phyloP scores from a whole-genome alignment of 2,113 vertebrate genomes.

The Lasiurus borealis region DNA sequence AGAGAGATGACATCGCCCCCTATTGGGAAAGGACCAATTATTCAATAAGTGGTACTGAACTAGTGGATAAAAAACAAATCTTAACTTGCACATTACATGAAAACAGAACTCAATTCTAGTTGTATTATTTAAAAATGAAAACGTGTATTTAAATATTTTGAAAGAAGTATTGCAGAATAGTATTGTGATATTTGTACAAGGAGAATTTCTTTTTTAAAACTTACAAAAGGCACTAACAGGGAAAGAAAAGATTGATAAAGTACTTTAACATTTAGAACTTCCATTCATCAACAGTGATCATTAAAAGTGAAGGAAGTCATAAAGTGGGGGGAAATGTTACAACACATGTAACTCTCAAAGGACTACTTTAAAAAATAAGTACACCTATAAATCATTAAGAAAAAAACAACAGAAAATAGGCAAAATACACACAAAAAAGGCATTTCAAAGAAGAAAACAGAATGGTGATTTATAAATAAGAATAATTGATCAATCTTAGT shows the following conservation, averaged over 20 bases:
- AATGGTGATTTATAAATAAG: background rate
- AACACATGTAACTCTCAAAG: background rate
- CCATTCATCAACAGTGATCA: background rate
- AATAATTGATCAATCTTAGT: background rate
- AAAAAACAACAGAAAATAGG: background rate
- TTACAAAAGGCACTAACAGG: background rate
- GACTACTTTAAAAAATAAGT: conserved; percentile 2
- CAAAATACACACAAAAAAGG: background rate
- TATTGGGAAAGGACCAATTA: background rate
- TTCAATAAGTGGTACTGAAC: background rate
- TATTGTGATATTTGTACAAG: background rate
- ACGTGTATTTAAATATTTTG: background rate
- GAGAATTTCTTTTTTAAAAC: background rate
- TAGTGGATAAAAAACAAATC: background rate
- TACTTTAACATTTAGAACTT: conserved; percentile 12
- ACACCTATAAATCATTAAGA: background rate
- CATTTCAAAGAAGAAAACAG: conserved; percentile 25
- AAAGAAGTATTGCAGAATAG: background rate
- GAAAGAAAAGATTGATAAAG: background rate
- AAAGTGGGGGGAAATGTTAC: background rate
- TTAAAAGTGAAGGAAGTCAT: background rate
- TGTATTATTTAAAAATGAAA: background rate
- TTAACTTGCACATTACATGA: background rate
- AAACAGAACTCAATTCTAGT: conserved; percentile 25
- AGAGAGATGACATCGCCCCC: background rate